Base-by-base conservation (phyloP, 2,113 vertebrate species). In the Sphaerodactylus townsendi region DNA sequence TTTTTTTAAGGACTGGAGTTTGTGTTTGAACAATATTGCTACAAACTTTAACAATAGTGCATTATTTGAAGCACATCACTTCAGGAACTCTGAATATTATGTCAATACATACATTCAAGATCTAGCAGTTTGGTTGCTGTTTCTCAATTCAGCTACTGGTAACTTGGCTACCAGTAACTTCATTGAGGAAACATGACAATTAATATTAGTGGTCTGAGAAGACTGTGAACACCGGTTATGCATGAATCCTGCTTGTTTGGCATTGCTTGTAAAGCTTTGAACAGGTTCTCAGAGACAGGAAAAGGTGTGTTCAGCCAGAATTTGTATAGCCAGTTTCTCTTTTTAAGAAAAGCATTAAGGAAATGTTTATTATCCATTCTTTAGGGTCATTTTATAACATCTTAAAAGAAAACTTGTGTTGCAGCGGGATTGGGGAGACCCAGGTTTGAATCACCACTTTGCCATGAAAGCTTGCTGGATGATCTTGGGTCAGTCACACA, bases 261-360 rank as follows among this genome's bases (percentile, higher is more conserved):
- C 76, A 64, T 62, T 65, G 37, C 77, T 81, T 93, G 82, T 86
- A 80, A 90, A 79, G 8, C 89, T 85, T 88, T 83, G 84, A 93
- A 93, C 92, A 90, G 91, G 93, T 93, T 91, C 85, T 85, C 88
- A 89, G 89, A 83, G 86, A 90, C 92, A 93, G 92, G 93, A 94
- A 94, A 91, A 91, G 93, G 94, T 28, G 88, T 93, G 91, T 92
- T 89, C 86, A 53, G 4, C 85, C 85, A 84, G 14, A 88, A 89
- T 65, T 77, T 85, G 25, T 79, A 1, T 48, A 87, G 88, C 65
- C 65, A 30, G 39, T 70, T 92, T 76, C 88, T 84, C 79, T 81
- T 71, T 62, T 59, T 39, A 25, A 72, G 82, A 89, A 30, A 79
- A 0, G 0, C 23, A 21, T 37, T 66, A 21, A 9, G 8, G 48